phyloP scores from a whole-genome alignment of 2,113 vertebrate species.

The Apaloderma vittatum region DNA sequence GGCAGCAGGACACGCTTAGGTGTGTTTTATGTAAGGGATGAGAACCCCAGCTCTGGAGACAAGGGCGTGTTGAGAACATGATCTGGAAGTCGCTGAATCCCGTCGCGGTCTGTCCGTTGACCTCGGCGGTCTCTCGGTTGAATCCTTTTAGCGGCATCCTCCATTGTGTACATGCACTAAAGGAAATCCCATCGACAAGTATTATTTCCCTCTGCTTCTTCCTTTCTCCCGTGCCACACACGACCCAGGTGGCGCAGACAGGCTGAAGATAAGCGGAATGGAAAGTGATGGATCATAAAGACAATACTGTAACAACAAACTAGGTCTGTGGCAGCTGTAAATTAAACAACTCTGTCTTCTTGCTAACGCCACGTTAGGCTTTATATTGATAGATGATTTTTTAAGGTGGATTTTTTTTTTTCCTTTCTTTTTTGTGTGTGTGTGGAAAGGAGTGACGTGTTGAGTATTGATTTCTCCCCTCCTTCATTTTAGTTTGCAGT shows the following conservation, averaged over 20 bases:
- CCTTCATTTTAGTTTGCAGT: constrained; percentile 68
- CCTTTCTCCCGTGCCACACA: background rate
- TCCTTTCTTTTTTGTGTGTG: background rate
- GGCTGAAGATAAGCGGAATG: background rate
- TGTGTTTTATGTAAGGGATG: background rate
- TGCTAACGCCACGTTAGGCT: constrained; percentile 29
- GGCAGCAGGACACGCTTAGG: background rate
- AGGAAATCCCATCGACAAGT: constrained; percentile 69
- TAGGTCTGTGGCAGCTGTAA: constrained; percentile 41
- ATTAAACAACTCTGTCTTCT: constrained; percentile 59
- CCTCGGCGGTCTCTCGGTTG: background rate
- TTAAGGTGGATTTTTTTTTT: constrained; percentile 31
- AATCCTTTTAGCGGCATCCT: constrained; percentile 20
- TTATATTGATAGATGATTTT: constrained; percentile 62
- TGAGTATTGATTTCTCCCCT: constrained; percentile 44
- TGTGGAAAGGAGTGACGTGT: constrained; percentile 48
- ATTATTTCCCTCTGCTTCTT: constrained; percentile 58
- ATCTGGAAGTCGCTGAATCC: background rate
- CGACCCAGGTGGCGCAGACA: background rate
- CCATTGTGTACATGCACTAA: constrained; percentile 32
- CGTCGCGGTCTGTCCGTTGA: background rate
- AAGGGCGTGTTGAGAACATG: background rate
- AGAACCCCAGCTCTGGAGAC: background rate
- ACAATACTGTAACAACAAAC: constrained; percentile 17
- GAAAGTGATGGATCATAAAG: constrained; percentile 60